Conservation (phyloP, 2,888 invertebrate species). For the Sinopyrophorus schimmeli region DNA sequence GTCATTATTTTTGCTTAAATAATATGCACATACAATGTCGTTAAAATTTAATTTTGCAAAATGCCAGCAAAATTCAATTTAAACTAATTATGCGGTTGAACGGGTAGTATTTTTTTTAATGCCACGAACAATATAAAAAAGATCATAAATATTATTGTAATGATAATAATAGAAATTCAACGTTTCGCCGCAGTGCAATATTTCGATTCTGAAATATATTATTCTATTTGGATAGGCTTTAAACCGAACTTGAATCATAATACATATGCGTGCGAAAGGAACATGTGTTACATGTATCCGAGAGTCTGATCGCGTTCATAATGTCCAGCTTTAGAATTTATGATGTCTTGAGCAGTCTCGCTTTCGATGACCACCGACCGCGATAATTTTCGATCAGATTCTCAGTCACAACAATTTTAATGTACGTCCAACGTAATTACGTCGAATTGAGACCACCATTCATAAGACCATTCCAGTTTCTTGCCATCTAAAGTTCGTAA, state of each 20-base stretch:
- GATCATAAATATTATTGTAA: too few relatives aligned
- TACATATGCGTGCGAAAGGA: conserved; percentile 9
- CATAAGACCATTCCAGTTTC: conserved; percentile 12
- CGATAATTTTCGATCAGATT: conserved; percentile 22
- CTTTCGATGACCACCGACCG: conserved; percentile 19
- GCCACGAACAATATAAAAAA: too few relatives aligned
- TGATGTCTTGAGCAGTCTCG: conserved; percentile 18
- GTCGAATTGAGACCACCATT: conserved; percentile 4
- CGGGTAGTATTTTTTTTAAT: too few relatives aligned
- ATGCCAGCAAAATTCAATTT: too few relatives aligned
- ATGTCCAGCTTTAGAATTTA: conserved; percentile 20
- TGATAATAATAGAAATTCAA: too few relatives aligned
- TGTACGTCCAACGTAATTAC: conserved; percentile 8
- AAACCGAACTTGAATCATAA: conserved; percentile 1
- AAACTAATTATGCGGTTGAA: too few relatives aligned
- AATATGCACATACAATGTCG: too few relatives aligned
- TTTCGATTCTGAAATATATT: conserved; percentile 2
- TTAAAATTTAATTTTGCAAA: too few relatives aligned
- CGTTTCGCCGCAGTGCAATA: too few relatives aligned
- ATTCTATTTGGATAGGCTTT: not conserved
- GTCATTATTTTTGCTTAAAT: too few relatives aligned
- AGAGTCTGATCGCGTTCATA: conserved; percentile 15
- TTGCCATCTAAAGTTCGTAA: too few relatives aligned
- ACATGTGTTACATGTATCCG: conserved; percentile 10
- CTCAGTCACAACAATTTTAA: conserved; percentile 14